Evolutionary conservation across 2,888 invertebrate species (phyloP), one percentile per base, ranked within the genome.

Genomic region (Gryllus longicercus): DNA sequence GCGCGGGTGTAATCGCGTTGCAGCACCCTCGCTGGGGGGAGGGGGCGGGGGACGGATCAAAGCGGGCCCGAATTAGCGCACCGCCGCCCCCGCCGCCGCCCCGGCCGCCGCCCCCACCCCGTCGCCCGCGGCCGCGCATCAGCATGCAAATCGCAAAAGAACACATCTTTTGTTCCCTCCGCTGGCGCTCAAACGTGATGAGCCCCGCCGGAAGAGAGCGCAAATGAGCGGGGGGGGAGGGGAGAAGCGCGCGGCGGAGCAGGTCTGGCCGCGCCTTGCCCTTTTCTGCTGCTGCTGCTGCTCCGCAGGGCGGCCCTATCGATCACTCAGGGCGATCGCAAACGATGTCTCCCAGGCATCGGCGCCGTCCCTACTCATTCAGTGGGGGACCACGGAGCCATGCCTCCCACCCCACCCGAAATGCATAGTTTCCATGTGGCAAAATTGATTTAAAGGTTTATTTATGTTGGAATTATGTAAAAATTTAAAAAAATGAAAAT

Each of bases 121-220:
- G 14, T 8, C 63, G 63, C n/a, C 63, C 38, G 38, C 63, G 63
- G 16, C 63, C 63, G 63, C 63, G 63, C 63, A 63, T 63, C 63
- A 63, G 63, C 63, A 63, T 63, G 63, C 63, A 63, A 63, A 63
- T 63, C 63, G 63, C 63, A 63, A 63, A 63, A 63, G 63, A 63
- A 63, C 63, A 63, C 63, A 63, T 63, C 63, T 63, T 63, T 63
- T 63, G 63, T 63, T 63, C 63, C 63, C 63, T 18, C 63, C 63
- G 63, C 63, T 63, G n/a, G 63, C 63, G 63, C 63, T 63, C 63
- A 63, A 63, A 63, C 63, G 63, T 63, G 63, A 63, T 63, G 63
- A 63, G 63, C 63, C 63, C 63, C 63, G 63, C 63, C 63, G 63
- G 63, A 63, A 63, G 63, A 14, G n/a, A 63, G 63, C 14, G n/a